These are phyloP conservation scores for Zosterops lateralis DNA, from an alignment of 2,113 vertebrate genomes.

Conservation along the genomic window DNA sequence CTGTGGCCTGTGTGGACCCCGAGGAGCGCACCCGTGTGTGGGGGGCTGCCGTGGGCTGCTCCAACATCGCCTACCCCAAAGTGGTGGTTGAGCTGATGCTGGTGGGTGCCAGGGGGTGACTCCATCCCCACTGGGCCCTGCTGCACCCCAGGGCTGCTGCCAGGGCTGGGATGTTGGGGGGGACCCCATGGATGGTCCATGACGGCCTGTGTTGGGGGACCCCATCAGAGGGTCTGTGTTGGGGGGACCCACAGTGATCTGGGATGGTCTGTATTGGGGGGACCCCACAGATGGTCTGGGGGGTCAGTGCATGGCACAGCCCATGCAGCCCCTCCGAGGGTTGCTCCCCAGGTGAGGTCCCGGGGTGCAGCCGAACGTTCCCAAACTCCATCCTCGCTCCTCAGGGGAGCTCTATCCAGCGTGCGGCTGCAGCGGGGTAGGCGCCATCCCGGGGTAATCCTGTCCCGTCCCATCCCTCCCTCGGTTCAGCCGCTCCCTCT, in stretches of 20 bases:
- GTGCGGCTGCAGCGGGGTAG: not conserved
- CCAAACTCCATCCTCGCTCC: not conserved
- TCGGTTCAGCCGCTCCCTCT: accelerated
- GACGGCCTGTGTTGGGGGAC: not conserved
- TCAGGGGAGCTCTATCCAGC: not conserved
- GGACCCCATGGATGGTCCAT: no score
- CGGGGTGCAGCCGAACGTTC: accelerated
- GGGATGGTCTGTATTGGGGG: no score
- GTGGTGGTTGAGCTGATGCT: constrained; percentile 92
- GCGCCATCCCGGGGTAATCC: not conserved
- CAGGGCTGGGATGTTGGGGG: accelerated
- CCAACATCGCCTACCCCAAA: constrained; percentile 89
- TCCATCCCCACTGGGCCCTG: accelerated
- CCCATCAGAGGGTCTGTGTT: not conserved
- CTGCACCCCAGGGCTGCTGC: not conserved
- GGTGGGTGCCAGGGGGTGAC: not conserved
- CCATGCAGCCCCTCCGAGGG: not conserved
- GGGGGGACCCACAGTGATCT: accelerated
- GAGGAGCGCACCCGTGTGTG: constrained; percentile 84
- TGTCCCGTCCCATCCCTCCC: not conserved
- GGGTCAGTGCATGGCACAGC: accelerated
- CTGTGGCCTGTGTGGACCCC: constrained; percentile 86
- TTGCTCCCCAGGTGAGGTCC: no score
- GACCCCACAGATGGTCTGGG: accelerated
- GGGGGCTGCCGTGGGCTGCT: constrained; percentile 84